These are phyloP conservation scores for Dolichoris vasculosae DNA, from an alignment of 1,140 invertebrate genomes.

Conservation along the genomic window DNA sequence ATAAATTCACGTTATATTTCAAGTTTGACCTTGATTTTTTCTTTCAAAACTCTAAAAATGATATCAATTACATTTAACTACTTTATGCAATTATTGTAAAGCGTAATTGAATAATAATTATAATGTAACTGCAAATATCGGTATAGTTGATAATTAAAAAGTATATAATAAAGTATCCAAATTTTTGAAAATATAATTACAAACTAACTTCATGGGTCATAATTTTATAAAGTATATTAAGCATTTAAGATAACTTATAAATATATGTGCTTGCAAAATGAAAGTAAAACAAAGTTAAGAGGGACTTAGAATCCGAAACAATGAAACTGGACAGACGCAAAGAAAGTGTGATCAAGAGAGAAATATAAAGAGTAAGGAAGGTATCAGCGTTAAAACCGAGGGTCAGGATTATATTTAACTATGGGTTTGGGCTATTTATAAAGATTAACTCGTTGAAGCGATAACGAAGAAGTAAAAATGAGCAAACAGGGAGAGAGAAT, in stretches of 20 bases:
- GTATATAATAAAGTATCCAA: too few relatives aligned
- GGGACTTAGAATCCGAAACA: not conserved
- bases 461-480: conserved; percentile 65
- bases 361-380: conserved; percentile 53
- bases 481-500: conserved; percentile 42
- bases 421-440: conserved; percentile 72
- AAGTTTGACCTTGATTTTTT: too few relatives aligned
- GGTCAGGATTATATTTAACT: conserved; percentile 74
- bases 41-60: too few relatives aligned
- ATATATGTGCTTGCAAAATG: not conserved
- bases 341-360: conserved; percentile 31
- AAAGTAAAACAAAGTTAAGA: not conserved
- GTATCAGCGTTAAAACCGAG: conserved; percentile 66
- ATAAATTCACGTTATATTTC: too few relatives aligned
- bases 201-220: too few relatives aligned
- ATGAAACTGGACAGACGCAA: not conserved
- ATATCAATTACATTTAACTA: too few relatives aligned
- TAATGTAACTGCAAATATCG: too few relatives aligned
- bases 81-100: too few relatives aligned
- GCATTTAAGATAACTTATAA: not conserved
- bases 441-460: conserved; percentile 73
- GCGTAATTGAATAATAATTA: too few relatives aligned
- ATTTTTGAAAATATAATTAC: too few relatives aligned
- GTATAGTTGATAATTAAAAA: too few relatives aligned
- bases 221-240: too few relatives aligned